phyloP scores from a whole-genome alignment of 1,140 invertebrate genomes.

The Neuroterus valhalla region DNA sequence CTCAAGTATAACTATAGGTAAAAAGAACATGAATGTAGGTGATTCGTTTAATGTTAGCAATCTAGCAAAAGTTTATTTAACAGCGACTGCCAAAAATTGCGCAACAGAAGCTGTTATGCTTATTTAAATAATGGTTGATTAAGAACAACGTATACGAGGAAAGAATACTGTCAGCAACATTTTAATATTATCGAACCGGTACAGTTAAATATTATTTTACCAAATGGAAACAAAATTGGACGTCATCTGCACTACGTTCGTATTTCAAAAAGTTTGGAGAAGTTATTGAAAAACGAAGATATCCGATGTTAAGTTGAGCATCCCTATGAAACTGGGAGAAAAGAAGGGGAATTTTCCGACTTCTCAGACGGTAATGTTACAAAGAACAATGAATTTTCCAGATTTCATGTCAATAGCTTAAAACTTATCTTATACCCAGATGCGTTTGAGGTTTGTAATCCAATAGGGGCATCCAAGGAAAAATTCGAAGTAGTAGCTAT shows the following conservation, averaged over 20 bases:
- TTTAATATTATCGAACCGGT: too few species aligned
- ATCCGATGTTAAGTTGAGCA: not conserved
- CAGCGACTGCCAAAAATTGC: too few species aligned
- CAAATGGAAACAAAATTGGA: too few species aligned
- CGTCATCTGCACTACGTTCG: slow-evolving; percentile 39
- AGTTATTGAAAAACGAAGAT: too few species aligned
- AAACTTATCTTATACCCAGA: slow-evolving; percentile 55
- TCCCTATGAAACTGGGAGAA: not conserved
- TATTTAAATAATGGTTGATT: too few species aligned
- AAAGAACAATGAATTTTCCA: too few species aligned
- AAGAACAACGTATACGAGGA: too few species aligned
- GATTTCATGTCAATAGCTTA: slow-evolving; percentile 24
- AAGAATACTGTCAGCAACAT: too few species aligned
- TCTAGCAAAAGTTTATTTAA: not conserved
- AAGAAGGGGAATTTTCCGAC: not conserved
- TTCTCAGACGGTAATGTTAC: too few species aligned
- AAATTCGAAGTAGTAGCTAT: slow-evolving; percentile 63
- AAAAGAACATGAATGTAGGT: too few species aligned
- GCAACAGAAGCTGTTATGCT: too few species aligned
- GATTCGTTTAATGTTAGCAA: not conserved
- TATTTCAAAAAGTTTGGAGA: not conserved
- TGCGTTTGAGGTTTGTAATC: slow-evolving; percentile 63
- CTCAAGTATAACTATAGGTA: too few species aligned
- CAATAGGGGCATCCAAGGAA: slow-evolving; percentile 54
- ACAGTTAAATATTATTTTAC: not conserved